Evolutionary conservation across 2,113 vertebrate genomes (phyloP), one percentile per base, ranked within the genome.

Genomic region (Ornithorhynchus anatinus): DNA sequence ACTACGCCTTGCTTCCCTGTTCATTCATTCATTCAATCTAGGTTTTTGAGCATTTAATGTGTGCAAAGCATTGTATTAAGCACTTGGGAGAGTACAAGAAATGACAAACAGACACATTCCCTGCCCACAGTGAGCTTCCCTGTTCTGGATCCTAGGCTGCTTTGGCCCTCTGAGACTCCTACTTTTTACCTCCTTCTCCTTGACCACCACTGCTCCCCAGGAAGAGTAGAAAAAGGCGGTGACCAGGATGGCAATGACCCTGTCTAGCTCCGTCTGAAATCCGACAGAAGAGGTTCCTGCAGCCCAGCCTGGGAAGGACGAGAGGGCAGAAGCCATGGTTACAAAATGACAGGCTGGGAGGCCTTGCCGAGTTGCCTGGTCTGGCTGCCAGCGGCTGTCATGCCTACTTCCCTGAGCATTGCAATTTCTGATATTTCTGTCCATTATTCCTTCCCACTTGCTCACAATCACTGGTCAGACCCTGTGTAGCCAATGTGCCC

Each of bases 221-320:
- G 14, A 53, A 16, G 42, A 63, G 2, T 75, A 79, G 68, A 87
- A 86, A 23, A 89, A 80, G 11, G 77, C 86, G 3, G 32, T 38
- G 1, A 66, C 77, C 22, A 91, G 35, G 11, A 53, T 50, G 1
- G 22, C 1, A 2, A 89, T 58, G 10, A 60, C 79, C 72, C 3
- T 59, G 38, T 81, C 61, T n/a, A 92, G 86, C 37, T 88, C 83
- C 22, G 27, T 38, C 27, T 74, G 76, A 42, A 81, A 85, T 44
- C 59, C 53, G 27, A 3, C 10, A 22, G n/a, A 5, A 19, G 36
- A 54, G 29, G 17, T 3, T 0, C n/a, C 20, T 58, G 53, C 19
- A n/a, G 31, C 22, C 31, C 11, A 11, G 5, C 73, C 91, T 90
- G 33, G 44, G 6, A n/a, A 63, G 54, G 14, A n/a, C n/a, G 10